These are phyloP conservation scores for Luscinia luscinia DNA, from an alignment of 2,797 vertebrate genomes.

Conservation along the genomic window DNA sequence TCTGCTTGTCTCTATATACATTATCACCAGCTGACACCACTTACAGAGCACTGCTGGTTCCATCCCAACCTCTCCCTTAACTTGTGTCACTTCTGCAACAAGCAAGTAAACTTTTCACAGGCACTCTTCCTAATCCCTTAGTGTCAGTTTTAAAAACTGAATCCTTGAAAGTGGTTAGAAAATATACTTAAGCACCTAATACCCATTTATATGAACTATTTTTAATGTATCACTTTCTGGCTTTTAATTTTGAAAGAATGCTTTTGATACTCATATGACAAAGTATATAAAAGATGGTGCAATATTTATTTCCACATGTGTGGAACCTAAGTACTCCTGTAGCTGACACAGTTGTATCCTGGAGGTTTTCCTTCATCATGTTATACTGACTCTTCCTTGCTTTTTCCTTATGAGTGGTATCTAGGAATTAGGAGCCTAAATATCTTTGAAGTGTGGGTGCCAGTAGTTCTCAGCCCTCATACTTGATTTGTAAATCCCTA, in stretches of 20 bases:
- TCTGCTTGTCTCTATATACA: background rate
- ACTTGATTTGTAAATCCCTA: background rate
- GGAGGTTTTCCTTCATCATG: background rate
- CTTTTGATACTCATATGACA: background rate
- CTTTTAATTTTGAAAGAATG: background rate
- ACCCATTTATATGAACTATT: background rate
- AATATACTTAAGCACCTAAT: background rate
- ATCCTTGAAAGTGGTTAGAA: background rate
- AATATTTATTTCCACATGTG: background rate
- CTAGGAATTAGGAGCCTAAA: background rate
- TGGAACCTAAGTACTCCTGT: background rate
- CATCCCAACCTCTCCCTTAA: background rate
- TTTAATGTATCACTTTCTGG: background rate
- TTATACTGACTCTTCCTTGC: background rate
- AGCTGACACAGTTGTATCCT: background rate
- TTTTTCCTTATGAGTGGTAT: background rate
- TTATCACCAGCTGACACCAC: background rate
- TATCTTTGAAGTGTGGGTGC: background rate
- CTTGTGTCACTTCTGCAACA: background rate
- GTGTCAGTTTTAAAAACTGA: background rate
- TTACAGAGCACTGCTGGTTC: rapidly evolving
- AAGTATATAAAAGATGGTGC: background rate
- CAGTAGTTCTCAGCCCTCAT: background rate
- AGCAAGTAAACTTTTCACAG: background rate
- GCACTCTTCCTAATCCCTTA: background rate